Percentiles rank a stretch among this genome's conserved stretches.
phyloP scores from a whole-genome alignment of 1,140 invertebrate genomes.

The Cherax quadricarinatus region DNA sequence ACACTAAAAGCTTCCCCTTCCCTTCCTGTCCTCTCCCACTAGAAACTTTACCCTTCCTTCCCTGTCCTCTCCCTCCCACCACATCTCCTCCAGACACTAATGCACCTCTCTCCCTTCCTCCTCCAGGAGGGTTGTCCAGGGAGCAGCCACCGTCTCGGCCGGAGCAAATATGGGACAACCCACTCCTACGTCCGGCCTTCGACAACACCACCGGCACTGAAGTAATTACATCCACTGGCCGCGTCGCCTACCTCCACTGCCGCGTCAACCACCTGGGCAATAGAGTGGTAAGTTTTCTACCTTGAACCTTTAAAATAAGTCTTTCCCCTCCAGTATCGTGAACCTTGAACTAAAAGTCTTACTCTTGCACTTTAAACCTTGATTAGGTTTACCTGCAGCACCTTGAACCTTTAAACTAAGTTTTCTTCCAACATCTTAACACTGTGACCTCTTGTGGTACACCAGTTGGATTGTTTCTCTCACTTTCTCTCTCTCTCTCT shows the following conservation, averaged over 20 bases:
- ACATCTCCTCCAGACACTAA: background rate
- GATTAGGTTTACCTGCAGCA: too few relatives aligned
- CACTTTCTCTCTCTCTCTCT: background rate
- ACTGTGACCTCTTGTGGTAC: too few relatives aligned
- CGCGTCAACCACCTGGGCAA: constrained; percentile 72
- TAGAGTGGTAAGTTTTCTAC: constrained; percentile 67
- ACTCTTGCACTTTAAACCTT: too few relatives aligned
- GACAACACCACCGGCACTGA: constrained; percentile 61
- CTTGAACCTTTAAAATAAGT: too few relatives aligned
- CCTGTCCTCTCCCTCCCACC: too few relatives aligned
- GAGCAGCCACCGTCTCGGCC: constrained; percentile 70
- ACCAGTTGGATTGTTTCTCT: background rate
- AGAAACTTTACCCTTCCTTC: too few relatives aligned
- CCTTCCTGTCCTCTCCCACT: too few relatives aligned
- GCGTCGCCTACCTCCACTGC: constrained; percentile 73
- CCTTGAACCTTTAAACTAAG: too few relatives aligned
- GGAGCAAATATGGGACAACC: constrained; percentile 73
- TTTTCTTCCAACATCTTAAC: too few relatives aligned
- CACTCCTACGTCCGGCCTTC: constrained; percentile 70
- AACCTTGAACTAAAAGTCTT: too few relatives aligned
- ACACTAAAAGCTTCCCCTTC: too few relatives aligned
- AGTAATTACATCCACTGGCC: constrained; percentile 62
- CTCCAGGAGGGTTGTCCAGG: constrained; percentile 63
- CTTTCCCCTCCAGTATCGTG: background rate
- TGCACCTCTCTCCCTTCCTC: background rate